Base-by-base conservation (phyloP, 2,888 invertebrate species). In the Xestobium rufovillosum region DNA sequence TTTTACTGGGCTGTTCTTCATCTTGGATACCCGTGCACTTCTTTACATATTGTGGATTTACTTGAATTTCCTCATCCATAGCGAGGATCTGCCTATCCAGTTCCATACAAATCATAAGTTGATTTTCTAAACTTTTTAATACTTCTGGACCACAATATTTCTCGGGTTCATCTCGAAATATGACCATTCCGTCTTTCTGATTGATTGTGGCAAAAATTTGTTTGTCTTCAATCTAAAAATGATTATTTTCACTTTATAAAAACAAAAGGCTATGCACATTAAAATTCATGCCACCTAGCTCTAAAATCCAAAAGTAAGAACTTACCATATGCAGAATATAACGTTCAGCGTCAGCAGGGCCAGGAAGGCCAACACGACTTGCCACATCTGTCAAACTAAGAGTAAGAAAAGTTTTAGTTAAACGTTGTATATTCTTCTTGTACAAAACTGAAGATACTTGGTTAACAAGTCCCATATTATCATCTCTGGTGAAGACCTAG, bases 131-230 rank as follows among this genome's bases (percentile, higher is more conserved):
- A 44, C 83, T 78, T 53, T 83, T 80, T 56, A 96, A 72, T 69
- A 94, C 92, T 56, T 79, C 78, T 0, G 91, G 86, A 44, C 89
- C 87, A 53, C 91, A 87, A 63, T 88, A 95, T 63, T 91, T 92
- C 61, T 95, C 94, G 6, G 94, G 94, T 64, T 89, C 90, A 58
- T 96, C 95, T 51, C 89, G 80, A 63, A 97, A 97, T 35, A 91
- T 77, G 10, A 97, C 95, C 95, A 96, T 96, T 9, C 96, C 95
- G 68, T 96, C 95, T 65, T 89, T 90, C 69, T 95, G 91, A 69
- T 95, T 94, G 49, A 97, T 95, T 55, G 88, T 87, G 14, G 96
- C 96, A 69, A 84, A 94, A 52, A 97, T 96, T 70, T 95, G 92
- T 36, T 89, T 87, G 62, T 92, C 91, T 69, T 94, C 92, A 56